phyloP scores from a whole-genome alignment of 2,113 vertebrate genomes.

The Ptyas mucosa region DNA sequence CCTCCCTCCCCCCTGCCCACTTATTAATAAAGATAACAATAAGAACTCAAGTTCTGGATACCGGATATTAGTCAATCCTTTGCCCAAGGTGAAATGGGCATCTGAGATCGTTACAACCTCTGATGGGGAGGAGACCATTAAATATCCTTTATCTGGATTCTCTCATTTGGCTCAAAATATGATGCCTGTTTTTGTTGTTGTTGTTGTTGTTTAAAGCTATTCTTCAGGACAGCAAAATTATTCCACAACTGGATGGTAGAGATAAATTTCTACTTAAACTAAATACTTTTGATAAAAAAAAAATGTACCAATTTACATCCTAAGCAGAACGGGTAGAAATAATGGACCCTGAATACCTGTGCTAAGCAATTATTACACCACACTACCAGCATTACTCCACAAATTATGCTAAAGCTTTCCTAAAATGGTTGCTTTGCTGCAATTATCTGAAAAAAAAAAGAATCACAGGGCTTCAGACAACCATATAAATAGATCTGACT shows the following conservation, averaged over 20 bases:
- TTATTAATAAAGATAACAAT: background rate
- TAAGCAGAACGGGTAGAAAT: background rate
- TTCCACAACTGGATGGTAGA: background rate
- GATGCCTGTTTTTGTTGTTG: background rate
- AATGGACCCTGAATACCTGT: background rate
- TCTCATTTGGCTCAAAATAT: background rate
- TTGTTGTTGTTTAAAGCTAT: background rate
- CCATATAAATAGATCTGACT: slow-evolving; percentile 8
- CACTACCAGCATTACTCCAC: background rate
- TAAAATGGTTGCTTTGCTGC: background rate
- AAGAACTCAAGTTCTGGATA: background rate
- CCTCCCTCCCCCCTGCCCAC: background rate
- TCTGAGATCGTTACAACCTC: background rate
- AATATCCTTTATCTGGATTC: background rate
- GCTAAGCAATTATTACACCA: slow-evolving; percentile 5
- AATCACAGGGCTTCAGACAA: background rate
- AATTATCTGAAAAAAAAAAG: background rate
- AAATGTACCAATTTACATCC: background rate
- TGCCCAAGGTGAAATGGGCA: background rate
- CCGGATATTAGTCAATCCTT: background rate
- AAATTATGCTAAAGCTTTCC: background rate
- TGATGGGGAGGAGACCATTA: background rate
- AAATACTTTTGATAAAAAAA: background rate
- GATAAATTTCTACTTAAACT: background rate
- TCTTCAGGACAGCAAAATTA: background rate